Evolutionary conservation across 1,140 invertebrate species (phyloP).

Genomic region (Zaprionus inermis): DNA sequence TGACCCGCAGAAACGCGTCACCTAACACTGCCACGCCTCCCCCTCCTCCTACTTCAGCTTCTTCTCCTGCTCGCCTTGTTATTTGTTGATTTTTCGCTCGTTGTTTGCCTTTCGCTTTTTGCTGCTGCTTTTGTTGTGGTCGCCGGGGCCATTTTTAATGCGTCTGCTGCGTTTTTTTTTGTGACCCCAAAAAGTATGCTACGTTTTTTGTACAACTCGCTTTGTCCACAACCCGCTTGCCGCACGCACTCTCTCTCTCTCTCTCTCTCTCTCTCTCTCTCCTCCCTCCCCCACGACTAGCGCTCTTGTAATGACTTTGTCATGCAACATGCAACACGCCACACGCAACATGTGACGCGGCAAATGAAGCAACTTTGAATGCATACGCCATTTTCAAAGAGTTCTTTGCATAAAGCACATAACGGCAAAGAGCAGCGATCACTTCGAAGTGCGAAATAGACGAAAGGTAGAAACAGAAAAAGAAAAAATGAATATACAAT

Average conservation of each 20-base stretch:
- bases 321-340: slow-evolving; percentile 27
- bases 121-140: slow-evolving; percentile 12
- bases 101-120: slow-evolving; percentile 42
- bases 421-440: background rate
- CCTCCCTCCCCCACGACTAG: background rate
- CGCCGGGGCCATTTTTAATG: slow-evolving; percentile 38
- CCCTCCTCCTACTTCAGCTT: background rate
- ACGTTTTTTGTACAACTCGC: slow-evolving; percentile 22
- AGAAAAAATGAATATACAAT: too few species aligned
- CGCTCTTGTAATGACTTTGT: slow-evolving; percentile 42
- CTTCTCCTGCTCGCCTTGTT: background rate
- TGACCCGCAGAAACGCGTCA: slow-evolving; percentile 49
- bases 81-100: slow-evolving; percentile 56
- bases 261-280: too few species aligned
- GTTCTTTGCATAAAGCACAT: background rate
- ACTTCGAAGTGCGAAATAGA: background rate
- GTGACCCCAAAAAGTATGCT: slow-evolving; percentile 34
- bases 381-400: slow-evolving; percentile 3
- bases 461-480: background rate
- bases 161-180: slow-evolving; percentile 44
- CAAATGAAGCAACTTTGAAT: slow-evolving; percentile 28
- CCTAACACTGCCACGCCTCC: slow-evolving; percentile 28
- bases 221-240: too few species aligned
- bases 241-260: too few species aligned
- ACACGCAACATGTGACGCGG: slow-evolving; percentile 8